Conservation (phyloP, 2,113 vertebrate species). For the Apeltes quadracus region DNA sequence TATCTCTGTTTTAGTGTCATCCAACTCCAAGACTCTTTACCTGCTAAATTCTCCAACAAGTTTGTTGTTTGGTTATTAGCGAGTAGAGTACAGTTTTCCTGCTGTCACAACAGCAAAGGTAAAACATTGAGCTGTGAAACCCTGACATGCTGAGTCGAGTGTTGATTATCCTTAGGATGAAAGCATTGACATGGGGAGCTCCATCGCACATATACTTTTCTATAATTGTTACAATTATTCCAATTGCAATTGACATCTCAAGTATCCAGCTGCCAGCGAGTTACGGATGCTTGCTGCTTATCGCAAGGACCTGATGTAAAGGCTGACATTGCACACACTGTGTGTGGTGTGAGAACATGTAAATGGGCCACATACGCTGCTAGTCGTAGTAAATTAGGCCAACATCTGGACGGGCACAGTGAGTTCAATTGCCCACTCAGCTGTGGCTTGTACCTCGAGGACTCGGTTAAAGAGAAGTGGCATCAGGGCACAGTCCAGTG, state of each 20-base stretch:
- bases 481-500: conserved; percentile 46
- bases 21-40: not conserved
- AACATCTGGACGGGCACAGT: conserved; percentile 79
- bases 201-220: not conserved
- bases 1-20: not conserved
- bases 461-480: conserved; percentile 56
- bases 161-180: not conserved
- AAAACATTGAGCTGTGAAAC: not conserved
- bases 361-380: conserved; percentile 72
- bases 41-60: not conserved
- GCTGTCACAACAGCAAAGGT: not conserved
- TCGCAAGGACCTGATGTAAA: conserved; percentile 50
- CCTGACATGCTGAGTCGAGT: not conserved
- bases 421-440: conserved; percentile 69
- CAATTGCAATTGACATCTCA: not conserved
- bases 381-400: conserved; percentile 76
- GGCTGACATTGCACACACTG: conserved; percentile 48
- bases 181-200: not conserved
- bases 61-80: not conserved
- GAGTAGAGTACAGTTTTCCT: not conserved
- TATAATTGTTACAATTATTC: not conserved
- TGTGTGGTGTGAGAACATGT: conserved; percentile 59
- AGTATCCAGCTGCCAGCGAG: not conserved
- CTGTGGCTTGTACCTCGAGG: conserved; percentile 64
- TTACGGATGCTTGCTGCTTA: not conserved